These are phyloP conservation scores for Drosophila austrosaltans DNA, from an alignment of 2,888 invertebrate species.

Conservation along the genomic window DNA sequence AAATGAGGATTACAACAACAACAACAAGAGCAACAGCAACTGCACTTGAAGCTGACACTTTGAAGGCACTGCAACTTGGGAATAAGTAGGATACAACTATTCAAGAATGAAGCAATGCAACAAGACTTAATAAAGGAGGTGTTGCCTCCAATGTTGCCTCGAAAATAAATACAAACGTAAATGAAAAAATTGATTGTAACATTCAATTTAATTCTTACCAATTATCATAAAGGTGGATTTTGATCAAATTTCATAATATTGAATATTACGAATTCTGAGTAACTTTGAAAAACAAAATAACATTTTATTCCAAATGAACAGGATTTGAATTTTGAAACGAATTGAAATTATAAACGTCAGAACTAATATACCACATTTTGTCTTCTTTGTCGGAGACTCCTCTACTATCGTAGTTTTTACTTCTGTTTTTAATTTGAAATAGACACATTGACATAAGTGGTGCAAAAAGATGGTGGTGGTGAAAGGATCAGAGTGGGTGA, in stretches of 20 bases:
- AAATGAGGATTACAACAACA: slow-evolving; percentile 20
- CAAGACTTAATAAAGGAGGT: neutral
- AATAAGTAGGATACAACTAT: slow-evolving; percentile 7
- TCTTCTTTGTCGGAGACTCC: neutral
- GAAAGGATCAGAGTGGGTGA: neutral
- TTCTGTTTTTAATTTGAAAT: slow-evolving; percentile 55
- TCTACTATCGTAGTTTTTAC: slow-evolving; percentile 28
- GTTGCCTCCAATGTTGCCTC: no score
- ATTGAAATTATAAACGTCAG: no score
- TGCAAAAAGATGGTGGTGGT: slow-evolving; percentile 1
- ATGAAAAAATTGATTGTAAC: no score
- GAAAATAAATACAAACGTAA: no score
- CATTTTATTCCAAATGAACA: no score
- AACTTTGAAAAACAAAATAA: no score
- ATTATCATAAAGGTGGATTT: no score
- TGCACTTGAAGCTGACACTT: slow-evolving; percentile 63
- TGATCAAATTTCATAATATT: no score
- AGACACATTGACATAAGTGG: slow-evolving; percentile 41
- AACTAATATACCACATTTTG: slow-evolving; percentile 19
- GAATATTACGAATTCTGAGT: no score
- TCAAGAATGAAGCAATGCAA: neutral
- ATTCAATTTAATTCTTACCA: no score
- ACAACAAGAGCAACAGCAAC: slow-evolving; percentile 41
- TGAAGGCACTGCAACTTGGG: slow-evolving; percentile 44
- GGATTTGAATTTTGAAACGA: no score